A percentile compares a stretch with the other conserved stretches of the same genome.
Evolutionary conservation across 2,888 invertebrate species (phyloP).

Genomic region (Xylophagus ater): DNA sequence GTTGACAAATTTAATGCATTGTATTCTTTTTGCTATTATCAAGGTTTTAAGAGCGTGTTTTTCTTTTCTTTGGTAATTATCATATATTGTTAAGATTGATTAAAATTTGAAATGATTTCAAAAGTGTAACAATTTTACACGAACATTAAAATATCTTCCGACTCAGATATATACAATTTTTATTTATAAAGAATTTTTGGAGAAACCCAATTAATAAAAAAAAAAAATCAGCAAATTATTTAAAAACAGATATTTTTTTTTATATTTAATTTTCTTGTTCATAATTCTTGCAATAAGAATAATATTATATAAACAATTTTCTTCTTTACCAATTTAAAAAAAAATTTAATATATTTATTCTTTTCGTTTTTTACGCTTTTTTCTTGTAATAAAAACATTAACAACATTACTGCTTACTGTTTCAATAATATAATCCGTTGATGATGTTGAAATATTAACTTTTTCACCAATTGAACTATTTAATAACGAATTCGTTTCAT

Average conservation of each 20-base stretch:
- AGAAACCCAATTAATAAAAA: not conserved
- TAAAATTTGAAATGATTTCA: too few relatives aligned
- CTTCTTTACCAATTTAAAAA: not conserved
- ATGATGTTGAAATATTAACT: conserved; percentile 10
- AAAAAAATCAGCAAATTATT: not conserved
- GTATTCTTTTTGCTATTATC: too few relatives aligned
- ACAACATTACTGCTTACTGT: conserved; percentile 9
- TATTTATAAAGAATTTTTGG: too few relatives aligned
- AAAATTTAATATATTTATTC: conserved; percentile 4
- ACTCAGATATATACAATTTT: too few relatives aligned
- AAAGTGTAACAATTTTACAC: too few relatives aligned
- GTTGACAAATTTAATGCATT: too few relatives aligned
- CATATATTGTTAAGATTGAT: too few relatives aligned
- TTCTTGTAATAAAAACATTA: conserved; percentile 15
- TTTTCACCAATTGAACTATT: conserved; percentile 7
- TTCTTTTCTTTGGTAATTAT: too few relatives aligned
- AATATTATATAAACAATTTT: not conserved
- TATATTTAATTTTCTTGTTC: not conserved
- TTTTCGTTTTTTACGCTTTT: conserved; percentile 10
- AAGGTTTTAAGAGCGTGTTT: too few relatives aligned
- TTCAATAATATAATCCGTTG: conserved; percentile 12
- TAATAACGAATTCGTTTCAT: not conserved
- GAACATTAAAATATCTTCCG: too few relatives aligned
- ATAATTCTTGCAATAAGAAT: not conserved
- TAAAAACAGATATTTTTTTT: not conserved